Conservation (phyloP, 2,113 vertebrate species). For the Carettochelys insculpta region DNA sequence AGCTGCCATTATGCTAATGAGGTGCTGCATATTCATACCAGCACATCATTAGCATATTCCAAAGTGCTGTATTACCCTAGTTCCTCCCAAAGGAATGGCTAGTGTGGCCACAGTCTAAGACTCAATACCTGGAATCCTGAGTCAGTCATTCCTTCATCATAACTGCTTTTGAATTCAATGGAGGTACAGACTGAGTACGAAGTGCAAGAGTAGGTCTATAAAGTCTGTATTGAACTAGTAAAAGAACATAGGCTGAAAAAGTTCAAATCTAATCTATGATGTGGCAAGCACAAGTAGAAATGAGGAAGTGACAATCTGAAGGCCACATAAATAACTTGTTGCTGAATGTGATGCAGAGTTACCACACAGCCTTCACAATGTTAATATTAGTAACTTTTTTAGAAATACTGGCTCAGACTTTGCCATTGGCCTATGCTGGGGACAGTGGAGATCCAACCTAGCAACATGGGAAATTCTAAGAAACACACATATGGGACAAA, state of each 20-base stretch:
- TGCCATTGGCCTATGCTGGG: background rate
- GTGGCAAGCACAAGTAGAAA: fast-evolving
- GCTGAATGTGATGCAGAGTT: fast-evolving
- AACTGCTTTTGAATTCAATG: background rate
- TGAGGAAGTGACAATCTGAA: background rate
- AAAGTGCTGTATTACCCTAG: no score
- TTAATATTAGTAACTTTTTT: background rate
- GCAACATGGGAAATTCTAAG: background rate
- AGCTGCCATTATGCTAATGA: no score
- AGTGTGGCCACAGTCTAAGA: no score
- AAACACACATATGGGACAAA: background rate
- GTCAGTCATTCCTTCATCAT: background rate
- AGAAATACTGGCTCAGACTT: background rate
- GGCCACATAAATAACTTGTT: background rate
- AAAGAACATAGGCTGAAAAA: background rate
- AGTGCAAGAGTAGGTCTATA: background rate
- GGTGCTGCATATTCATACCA: no score
- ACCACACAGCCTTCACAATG: fast-evolving
- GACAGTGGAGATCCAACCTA: background rate
- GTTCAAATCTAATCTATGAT: background rate
- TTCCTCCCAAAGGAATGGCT: no score
- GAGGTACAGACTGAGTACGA: background rate
- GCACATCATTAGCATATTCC: no score
- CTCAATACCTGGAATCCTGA: background rate
- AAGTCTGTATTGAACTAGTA: background rate